These are phyloP conservation scores for Eupithecia abbreviata DNA, from an alignment of 2,888 invertebrate species.

Conservation along the genomic window DNA sequence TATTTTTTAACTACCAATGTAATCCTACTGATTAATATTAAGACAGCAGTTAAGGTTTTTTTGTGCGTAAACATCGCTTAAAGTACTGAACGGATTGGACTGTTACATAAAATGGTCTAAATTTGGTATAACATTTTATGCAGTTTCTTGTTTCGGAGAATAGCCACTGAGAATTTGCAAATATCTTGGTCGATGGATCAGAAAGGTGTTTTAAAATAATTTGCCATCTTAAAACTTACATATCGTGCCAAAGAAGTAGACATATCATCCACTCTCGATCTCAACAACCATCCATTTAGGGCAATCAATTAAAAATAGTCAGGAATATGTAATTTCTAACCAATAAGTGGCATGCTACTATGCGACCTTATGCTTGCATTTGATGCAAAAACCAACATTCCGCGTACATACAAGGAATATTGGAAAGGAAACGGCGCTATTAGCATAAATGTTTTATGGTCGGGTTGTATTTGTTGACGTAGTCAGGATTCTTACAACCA, in stretches of 20 bases:
- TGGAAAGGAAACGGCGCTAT: constrained; percentile 25
- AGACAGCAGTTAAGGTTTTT: too few relatives aligned
- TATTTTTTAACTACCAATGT: too few relatives aligned
- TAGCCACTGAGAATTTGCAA: background rate
- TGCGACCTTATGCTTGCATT: constrained; percentile 16
- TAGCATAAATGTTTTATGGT: constrained; percentile 12
- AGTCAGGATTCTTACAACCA: background rate
- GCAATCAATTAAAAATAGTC: constrained; percentile 2
- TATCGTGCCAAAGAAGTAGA: background rate
- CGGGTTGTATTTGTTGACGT: background rate
- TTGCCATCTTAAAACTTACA: background rate
- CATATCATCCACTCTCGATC: background rate
- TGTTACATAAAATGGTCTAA: too few relatives aligned
- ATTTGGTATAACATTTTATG: background rate
- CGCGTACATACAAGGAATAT: constrained; percentile 19
- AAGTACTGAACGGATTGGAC: too few relatives aligned
- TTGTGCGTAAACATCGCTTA: too few relatives aligned
- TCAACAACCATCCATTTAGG: background rate
- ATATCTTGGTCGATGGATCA: background rate
- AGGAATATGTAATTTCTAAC: background rate
- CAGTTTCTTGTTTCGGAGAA: background rate
- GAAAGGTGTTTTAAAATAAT: background rate
- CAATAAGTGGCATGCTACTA: background rate
- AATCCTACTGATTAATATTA: too few relatives aligned
- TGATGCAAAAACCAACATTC: constrained; percentile 15